These are phyloP conservation scores for Melitaea athalia DNA, from an alignment of 2,888 invertebrate genomes.

Conservation along the genomic window DNA sequence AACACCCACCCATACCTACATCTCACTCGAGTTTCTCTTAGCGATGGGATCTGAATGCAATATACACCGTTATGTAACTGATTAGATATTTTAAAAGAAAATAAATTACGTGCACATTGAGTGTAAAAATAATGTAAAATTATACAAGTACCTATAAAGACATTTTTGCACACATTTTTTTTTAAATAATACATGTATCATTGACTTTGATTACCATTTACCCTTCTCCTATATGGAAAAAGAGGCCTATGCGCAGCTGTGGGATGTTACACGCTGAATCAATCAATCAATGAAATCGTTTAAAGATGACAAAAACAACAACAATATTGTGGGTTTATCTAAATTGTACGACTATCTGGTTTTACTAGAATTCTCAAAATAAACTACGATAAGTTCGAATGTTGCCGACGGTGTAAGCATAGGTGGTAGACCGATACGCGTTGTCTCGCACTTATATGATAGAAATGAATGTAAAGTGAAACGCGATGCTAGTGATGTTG, in stretches of 20 bases:
- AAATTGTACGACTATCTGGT: no score
- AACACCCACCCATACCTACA: conserved; percentile 64
- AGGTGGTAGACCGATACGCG: conserved; percentile 44
- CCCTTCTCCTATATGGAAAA: no score
- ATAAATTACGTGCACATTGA: conserved; percentile 43
- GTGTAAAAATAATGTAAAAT: neutral
- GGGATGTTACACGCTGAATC: no score
- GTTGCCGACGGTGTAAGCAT: conserved; percentile 45
- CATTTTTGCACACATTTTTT: no score
- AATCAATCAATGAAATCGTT: no score
- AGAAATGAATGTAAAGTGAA: conserved; percentile 57
- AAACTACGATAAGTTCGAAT: neutral
- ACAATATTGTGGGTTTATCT: neutral
- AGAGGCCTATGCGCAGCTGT: no score
- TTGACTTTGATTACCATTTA: no score
- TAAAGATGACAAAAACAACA: no score
- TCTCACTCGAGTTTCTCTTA: conserved; percentile 58
- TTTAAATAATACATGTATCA: no score
- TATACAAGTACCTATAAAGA: no score
- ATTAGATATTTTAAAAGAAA: conserved; percentile 32
- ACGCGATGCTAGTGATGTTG: conserved; percentile 44
- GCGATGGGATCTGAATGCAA: conserved; percentile 28
- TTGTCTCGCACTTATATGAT: conserved; percentile 54
- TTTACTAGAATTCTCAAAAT: neutral
- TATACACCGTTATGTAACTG: conserved; percentile 36